phyloP scores from a whole-genome alignment of 2,797 vertebrate genomes.

The Hydrocynus forskahlii region DNA sequence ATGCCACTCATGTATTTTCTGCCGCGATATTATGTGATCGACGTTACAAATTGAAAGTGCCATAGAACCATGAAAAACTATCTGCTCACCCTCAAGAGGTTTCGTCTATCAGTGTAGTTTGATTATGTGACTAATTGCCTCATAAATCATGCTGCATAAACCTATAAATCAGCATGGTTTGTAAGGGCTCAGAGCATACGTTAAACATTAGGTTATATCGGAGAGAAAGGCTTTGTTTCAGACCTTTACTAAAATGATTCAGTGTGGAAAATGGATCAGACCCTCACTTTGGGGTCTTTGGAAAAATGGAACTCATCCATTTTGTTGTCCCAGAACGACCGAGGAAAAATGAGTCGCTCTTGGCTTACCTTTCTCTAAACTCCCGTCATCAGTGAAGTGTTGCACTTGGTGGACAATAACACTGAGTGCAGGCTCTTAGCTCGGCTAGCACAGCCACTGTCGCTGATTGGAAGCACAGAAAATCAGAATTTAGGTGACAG shows the following conservation, averaged over 20 bases:
- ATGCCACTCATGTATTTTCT: not conserved
- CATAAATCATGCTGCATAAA: slow-evolving; percentile 41
- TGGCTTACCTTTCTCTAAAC: slow-evolving; percentile 17
- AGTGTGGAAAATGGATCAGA: slow-evolving; percentile 24
- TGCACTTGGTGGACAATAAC: slow-evolving; percentile 6
- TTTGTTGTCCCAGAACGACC: slow-evolving; percentile 31
- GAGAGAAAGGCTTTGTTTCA: slow-evolving; percentile 9
- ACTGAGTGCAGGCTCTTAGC: slow-evolving; percentile 25
- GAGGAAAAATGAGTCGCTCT: slow-evolving; percentile 20
- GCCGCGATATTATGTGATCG: slow-evolving; percentile 53
- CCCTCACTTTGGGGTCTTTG: slow-evolving; percentile 31
- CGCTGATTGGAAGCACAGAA: not conserved
- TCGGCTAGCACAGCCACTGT: not conserved
- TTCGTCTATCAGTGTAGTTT: slow-evolving; percentile 28
- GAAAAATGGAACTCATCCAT: slow-evolving; percentile 34
- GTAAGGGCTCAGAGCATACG: slow-evolving; percentile 16
- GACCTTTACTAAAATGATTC: not conserved
- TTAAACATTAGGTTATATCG: slow-evolving; percentile 18
- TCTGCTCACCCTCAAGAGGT: slow-evolving; percentile 12
- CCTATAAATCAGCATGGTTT: slow-evolving; percentile 31
- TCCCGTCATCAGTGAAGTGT: slow-evolving; percentile 2
- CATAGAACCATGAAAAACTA: slow-evolving; percentile 11
- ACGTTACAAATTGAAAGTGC: slow-evolving; percentile 21
- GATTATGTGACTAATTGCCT: slow-evolving; percentile 44
- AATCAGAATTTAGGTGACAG: not conserved